Evolutionary conservation across 1,140 invertebrate species (phyloP), one percentile per base, ranked within the genome.

Genomic region (Drosophila saltans): DNA sequence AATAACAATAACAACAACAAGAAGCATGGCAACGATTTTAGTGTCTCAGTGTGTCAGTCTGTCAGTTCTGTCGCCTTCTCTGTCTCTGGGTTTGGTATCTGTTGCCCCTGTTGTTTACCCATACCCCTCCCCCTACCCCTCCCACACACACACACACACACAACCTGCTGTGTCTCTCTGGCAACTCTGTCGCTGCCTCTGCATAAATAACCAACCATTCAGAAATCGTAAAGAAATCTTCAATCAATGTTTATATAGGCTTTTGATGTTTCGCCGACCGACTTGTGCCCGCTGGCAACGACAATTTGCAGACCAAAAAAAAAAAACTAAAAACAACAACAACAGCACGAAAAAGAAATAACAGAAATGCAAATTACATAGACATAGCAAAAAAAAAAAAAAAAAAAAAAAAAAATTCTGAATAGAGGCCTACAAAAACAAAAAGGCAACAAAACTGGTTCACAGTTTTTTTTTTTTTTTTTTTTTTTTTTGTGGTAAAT

Each of bases 211-310:
- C 85, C 89, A 89, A 89, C 84, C 84, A 89, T 89, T 89, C 84
- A 89, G 80, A 89, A 89, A 89, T 89, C 84, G 84, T 89, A 89
- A 90, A 89, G 85, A 89, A 89, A 89, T 89, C 84, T 89, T 89
- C 84, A 89, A 89, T 89, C 84, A 89, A 89, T 89, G 85, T 89
- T 80, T 89, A 84, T 89, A 82, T 88, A 80, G 84, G 83, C 83
- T 78, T 76, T 86, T 86, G 82, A 86, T 75, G 77, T 83, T 78
- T 61, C 48, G 84, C 85, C 85, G 73, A 70, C 67, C 66, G 66
- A 60, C 66, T 59, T 58, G 58, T 60, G 72, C 64, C 79, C 69
- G 79, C 75, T 66, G 79, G 82, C 83, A 40, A 82, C 83, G 75
- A 85, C 83, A 85, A 82, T 85, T 85, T 85, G 82, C 82, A 85